A percentile compares a stretch with the other conserved stretches of the same genome.
Evolutionary conservation across 2,113 vertebrate species (phyloP).

Genomic region (Coreoperca whiteheadi): DNA sequence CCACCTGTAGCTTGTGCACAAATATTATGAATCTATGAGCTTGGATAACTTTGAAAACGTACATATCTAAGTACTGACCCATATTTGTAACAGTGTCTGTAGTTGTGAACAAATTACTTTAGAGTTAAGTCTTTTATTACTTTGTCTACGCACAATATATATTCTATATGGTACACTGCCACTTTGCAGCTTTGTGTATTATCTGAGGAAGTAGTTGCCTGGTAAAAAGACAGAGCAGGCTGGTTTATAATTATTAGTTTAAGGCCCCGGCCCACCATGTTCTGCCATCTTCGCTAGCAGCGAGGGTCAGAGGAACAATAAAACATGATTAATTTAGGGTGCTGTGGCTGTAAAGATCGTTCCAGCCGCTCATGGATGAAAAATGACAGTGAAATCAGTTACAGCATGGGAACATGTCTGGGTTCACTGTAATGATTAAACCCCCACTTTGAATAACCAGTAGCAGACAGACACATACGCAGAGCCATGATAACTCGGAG

Average conservation of each 20-base stretch:
- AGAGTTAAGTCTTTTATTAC: not conserved
- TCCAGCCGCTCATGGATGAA: slow-evolving; percentile 73
- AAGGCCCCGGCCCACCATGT: slow-evolving; percentile 62
- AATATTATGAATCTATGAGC: not conserved
- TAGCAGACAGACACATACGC: slow-evolving; percentile 56
- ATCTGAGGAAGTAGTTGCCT: slow-evolving; percentile 61
- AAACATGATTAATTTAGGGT: slow-evolving; percentile 82
- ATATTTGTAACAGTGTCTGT: not conserved
- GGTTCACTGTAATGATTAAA: slow-evolving; percentile 78
- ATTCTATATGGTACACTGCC: slow-evolving; percentile 6
- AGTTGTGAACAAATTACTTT: not conserved
- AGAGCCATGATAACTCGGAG: slow-evolving; percentile 54
- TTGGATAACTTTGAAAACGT: not conserved
- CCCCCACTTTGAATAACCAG: slow-evolving; percentile 65
- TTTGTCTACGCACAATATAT: slow-evolving; percentile 3
- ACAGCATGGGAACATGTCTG: slow-evolving; percentile 75
- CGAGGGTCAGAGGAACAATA: slow-evolving; percentile 73
- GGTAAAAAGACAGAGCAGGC: slow-evolving; percentile 59
- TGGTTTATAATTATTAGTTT: slow-evolving; percentile 75
- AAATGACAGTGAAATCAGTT: slow-evolving; percentile 77
- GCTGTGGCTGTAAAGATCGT: slow-evolving; percentile 71
- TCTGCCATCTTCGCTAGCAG: slow-evolving; percentile 67
- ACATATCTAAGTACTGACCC: not conserved
- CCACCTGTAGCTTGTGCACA: not conserved
- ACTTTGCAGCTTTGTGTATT: slow-evolving; percentile 43